Percentiles rank a stretch among this genome's conserved stretches.
phyloP scores from a whole-genome alignment of 2,888 invertebrate species.

The Teleiodes luculella region DNA sequence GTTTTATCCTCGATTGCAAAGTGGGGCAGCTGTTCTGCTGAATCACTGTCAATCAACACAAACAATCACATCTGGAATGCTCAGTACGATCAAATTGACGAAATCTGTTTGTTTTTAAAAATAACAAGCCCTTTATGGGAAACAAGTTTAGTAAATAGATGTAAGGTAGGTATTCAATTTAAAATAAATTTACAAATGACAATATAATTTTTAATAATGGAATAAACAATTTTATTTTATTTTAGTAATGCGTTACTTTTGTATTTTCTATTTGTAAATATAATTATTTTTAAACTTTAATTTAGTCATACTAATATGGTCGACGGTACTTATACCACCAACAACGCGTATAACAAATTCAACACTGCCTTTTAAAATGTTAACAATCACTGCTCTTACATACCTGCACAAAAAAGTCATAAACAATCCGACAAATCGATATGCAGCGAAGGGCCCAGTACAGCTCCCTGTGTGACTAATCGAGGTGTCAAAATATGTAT shows the following conservation, averaged over 20 bases:
- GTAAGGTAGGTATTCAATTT: no score
- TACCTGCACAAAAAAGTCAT: slow-evolving; percentile 7
- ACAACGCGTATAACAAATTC: background rate
- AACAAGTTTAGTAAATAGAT: no score
- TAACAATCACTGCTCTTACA: slow-evolving; percentile 3
- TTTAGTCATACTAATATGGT: background rate
- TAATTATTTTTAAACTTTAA: background rate
- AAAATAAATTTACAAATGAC: no score
- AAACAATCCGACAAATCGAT: slow-evolving; percentile 10
- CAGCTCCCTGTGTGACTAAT: slow-evolving; percentile 40
- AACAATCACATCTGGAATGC: slow-evolving; percentile 8
- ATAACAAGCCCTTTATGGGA: no score
- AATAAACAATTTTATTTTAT: no score
- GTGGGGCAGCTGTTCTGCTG: slow-evolving; percentile 6
- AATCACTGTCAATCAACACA: slow-evolving; percentile 13
- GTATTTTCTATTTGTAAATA: no score
- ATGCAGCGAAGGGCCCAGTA: slow-evolving; percentile 38
- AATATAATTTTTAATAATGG: no score
- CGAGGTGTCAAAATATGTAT: slow-evolving; percentile 47
- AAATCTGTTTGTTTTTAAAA: background rate
- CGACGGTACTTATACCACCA: background rate
- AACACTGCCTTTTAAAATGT: slow-evolving; percentile 8
- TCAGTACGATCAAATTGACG: background rate
- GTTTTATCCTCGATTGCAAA: slow-evolving; percentile 6
- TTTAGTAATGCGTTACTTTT: no score